These are phyloP conservation scores for Thaleichthys pacificus DNA, from an alignment of 2,797 vertebrate genomes.

Conservation along the genomic window DNA sequence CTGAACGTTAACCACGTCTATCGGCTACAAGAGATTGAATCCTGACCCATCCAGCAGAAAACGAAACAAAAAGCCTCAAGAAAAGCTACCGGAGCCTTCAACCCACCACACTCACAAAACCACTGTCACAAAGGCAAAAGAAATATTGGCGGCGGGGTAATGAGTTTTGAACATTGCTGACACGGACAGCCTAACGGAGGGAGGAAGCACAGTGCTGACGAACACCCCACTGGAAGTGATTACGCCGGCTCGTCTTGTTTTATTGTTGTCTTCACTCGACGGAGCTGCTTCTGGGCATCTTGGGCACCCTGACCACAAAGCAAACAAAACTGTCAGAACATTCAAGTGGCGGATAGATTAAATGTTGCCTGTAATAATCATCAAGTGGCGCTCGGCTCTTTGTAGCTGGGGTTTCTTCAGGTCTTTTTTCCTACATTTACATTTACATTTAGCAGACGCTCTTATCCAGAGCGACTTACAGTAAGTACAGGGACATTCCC, in stretches of 20 bases:
- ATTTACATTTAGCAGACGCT: too few species aligned
- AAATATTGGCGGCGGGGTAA: slow-evolving; percentile 59
- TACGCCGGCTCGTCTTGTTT: slow-evolving; percentile 53
- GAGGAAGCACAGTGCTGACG: slow-evolving; percentile 57
- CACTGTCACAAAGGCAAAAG: slow-evolving; percentile 15
- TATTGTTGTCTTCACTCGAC: slow-evolving; percentile 33
- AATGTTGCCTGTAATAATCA: slow-evolving; percentile 44
- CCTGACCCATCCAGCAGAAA: not conserved
- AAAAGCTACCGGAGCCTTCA: slow-evolving; percentile 17
- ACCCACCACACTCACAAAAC: too few species aligned
- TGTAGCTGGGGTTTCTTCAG: slow-evolving; percentile 21
- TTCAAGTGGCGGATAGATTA: slow-evolving; percentile 43
- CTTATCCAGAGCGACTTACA: too few species aligned
- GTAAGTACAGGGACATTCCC: too few species aligned
- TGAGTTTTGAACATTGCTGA: slow-evolving; percentile 61
- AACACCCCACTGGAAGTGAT: slow-evolving; percentile 62
- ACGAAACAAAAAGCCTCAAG: slow-evolving; percentile 14
- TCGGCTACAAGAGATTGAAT: not conserved
- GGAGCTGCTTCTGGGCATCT: slow-evolving; percentile 45
- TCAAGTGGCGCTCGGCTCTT: slow-evolving; percentile 21
- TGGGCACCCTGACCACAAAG: slow-evolving; percentile 50
- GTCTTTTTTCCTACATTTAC: slow-evolving; percentile 26
- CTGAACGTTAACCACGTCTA: not conserved
- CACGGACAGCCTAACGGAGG: slow-evolving; percentile 43
- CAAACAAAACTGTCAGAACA: slow-evolving; percentile 58